Evolutionary conservation across 2,888 invertebrate species (phyloP).

Genomic region (Plagodis dolabraria): DNA sequence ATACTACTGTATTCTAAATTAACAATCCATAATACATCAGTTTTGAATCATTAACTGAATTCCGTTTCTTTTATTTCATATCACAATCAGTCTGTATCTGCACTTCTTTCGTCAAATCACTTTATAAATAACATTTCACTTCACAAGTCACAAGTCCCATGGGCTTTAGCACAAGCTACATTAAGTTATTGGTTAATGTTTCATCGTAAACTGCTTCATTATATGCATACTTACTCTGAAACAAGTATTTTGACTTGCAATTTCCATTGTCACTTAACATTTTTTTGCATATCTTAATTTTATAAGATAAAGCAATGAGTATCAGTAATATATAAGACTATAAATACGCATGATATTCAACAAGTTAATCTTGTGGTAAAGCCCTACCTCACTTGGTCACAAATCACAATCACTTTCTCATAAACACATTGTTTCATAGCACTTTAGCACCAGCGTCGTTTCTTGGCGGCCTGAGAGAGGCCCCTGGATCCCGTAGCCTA

Average conservation of each 20-base stretch:
- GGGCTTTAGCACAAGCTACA: background rate
- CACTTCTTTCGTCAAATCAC: conserved; percentile 7
- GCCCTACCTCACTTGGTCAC: background rate
- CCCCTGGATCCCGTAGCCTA: conserved; percentile 43
- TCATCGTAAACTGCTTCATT: too few relatives aligned
- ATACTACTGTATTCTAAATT: too few relatives aligned
- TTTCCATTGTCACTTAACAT: too few relatives aligned
- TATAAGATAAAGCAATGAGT: too few relatives aligned
- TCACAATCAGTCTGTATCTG: conserved; percentile 25
- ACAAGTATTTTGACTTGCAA: too few relatives aligned
- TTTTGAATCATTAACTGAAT: conserved; percentile 6
- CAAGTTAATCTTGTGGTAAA: too few relatives aligned
- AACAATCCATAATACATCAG: conserved; percentile 8
- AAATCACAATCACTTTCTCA: background rate
- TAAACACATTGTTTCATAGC: background rate
- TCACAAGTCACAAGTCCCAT: too few relatives aligned
- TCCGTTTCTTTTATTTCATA: conserved; percentile 13
- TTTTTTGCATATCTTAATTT: too few relatives aligned
- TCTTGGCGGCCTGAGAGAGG: conserved; percentile 37
- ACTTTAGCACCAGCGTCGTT: conserved; percentile 39
- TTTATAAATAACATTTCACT: background rate
- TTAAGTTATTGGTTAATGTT: background rate
- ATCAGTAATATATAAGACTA: too few relatives aligned
- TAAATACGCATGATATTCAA: too few relatives aligned
- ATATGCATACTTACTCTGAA: too few relatives aligned